Percentiles rank a stretch among this genome's conserved stretches.
phyloP scores from a whole-genome alignment of 2,888 invertebrate genomes.

The Hecatera dysodea region DNA sequence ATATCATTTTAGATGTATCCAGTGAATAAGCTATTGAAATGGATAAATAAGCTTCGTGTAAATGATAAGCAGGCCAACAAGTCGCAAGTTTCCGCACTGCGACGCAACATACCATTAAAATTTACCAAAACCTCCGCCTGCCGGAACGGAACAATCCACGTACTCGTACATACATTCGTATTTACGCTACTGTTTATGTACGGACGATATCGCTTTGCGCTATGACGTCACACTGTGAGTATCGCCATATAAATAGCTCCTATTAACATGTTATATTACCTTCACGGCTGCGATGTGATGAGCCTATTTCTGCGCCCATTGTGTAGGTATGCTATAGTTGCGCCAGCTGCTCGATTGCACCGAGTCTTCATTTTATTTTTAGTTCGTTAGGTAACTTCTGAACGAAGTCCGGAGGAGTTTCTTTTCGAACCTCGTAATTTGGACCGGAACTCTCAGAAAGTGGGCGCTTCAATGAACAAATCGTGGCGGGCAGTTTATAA shows the following conservation, averaged over 20 bases:
- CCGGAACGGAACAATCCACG: slow-evolving; percentile 79
- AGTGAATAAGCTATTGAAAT: slow-evolving; percentile 28
- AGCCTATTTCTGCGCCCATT: slow-evolving; percentile 64
- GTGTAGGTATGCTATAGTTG: slow-evolving; percentile 64
- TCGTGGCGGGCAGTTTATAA: slow-evolving; percentile 79
- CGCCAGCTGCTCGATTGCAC: slow-evolving; percentile 69
- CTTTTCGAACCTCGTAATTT: slow-evolving; percentile 80
- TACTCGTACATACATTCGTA: slow-evolving; percentile 68
- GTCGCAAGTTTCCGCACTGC: slow-evolving; percentile 79
- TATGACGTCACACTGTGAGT: slow-evolving; percentile 73
- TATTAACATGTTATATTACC: slow-evolving; percentile 65
- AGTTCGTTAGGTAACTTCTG: slow-evolving; percentile 77
- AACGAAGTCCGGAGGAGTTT: slow-evolving; percentile 72
- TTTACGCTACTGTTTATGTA: slow-evolving; percentile 72
- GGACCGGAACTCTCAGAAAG: slow-evolving; percentile 77
- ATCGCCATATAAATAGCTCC: slow-evolving; percentile 65
- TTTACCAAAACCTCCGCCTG: slow-evolving; percentile 81
- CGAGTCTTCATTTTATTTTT: slow-evolving; percentile 76
- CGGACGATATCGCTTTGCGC: slow-evolving; percentile 62
- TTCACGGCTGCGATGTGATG: slow-evolving; percentile 50
- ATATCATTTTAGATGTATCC: slow-evolving; percentile 7
- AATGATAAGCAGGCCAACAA: slow-evolving; percentile 65
- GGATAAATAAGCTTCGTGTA: slow-evolving; percentile 38
- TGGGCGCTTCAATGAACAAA: slow-evolving; percentile 77
- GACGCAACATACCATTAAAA: slow-evolving; percentile 84